Conservation (phyloP, 2,888 invertebrate genomes). For the Drosophila demipolita region DNA sequence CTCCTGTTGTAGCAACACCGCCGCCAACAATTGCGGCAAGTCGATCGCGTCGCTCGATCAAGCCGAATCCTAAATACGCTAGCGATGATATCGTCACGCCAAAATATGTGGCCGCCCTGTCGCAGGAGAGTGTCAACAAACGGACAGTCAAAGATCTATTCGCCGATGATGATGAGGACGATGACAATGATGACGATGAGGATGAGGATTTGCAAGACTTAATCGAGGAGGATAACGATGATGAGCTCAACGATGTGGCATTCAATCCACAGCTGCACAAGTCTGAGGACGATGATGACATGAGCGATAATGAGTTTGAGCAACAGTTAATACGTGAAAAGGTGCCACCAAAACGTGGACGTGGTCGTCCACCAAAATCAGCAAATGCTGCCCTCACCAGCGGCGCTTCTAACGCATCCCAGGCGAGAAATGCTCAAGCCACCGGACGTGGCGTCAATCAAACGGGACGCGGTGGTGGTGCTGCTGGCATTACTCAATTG, state of each 20-base stretch:
- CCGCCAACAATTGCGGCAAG: slow-evolving; percentile 82
- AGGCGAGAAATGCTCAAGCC: slow-evolving; percentile 1
- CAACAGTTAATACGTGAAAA: slow-evolving; percentile 54
- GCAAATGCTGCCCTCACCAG: slow-evolving; percentile 15
- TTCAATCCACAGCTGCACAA: slow-evolving; percentile 72
- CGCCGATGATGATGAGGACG: slow-evolving; percentile 57
- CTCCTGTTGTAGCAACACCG: slow-evolving; percentile 38
- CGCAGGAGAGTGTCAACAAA: slow-evolving; percentile 18
- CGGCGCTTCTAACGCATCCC: background rate
- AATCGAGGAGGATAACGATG: slow-evolving; percentile 58
- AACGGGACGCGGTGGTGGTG: background rate
- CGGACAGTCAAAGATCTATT: slow-evolving; percentile 56
- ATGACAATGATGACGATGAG: slow-evolving; percentile 63
- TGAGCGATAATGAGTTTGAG: slow-evolving; percentile 62
- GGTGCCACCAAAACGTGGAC: slow-evolving; percentile 63
- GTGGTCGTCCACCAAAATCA: slow-evolving; percentile 70
- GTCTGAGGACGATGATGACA: slow-evolving; percentile 70
- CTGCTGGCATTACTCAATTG: slow-evolving; percentile 46
- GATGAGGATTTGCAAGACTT: slow-evolving; percentile 64
- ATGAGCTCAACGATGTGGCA: slow-evolving; percentile 63
- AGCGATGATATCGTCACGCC: slow-evolving; percentile 84
- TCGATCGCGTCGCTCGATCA: slow-evolving; percentile 84
- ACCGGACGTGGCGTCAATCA: slow-evolving; percentile 4
- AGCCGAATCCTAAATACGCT: slow-evolving; percentile 85
- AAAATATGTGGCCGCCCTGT: slow-evolving; percentile 65